Evolutionary conservation across 1,140 invertebrate species (phyloP).

Genomic region (Lepidurus arcticus): DNA sequence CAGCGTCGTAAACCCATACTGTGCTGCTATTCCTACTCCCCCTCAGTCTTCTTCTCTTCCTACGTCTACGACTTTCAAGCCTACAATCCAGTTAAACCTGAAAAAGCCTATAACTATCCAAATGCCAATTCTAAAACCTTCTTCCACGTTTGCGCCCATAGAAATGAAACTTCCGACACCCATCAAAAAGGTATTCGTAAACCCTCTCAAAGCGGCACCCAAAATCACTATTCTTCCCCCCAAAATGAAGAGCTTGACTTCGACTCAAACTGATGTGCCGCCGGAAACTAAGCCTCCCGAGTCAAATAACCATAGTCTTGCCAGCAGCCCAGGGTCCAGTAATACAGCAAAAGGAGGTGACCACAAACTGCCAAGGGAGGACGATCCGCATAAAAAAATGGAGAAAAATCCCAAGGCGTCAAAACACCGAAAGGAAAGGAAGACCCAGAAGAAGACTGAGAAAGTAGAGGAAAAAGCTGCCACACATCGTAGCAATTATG

Average conservation of each 20-base stretch:
- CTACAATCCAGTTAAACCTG: neutral
- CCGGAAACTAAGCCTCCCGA: neutral
- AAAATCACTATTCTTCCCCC: conserved; percentile 2
- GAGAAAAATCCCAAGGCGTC: neutral
- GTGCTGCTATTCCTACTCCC: neutral
- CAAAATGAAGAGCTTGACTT: neutral
- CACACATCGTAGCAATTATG: neutral
- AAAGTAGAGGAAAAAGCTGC: neutral
- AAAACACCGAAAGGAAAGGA: neutral
- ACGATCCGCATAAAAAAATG: neutral
- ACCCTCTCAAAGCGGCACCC: neutral
- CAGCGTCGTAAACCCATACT: neutral
- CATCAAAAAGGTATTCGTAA: neutral
- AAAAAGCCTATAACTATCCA: neutral
- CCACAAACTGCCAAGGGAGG: neutral
- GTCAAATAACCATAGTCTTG: neutral
- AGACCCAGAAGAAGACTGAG: neutral
- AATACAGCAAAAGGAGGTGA: neutral
- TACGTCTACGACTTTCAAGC: neutral
- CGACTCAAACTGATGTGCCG: neutral
- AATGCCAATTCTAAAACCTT: neutral
- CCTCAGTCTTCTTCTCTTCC: neutral
- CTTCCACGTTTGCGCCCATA: neutral
- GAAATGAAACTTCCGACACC: neutral
- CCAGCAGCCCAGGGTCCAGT: neutral